These are phyloP conservation scores for Pachydiplax longipennis DNA, from an alignment of 2,888 invertebrate genomes.

Conservation along the genomic window DNA sequence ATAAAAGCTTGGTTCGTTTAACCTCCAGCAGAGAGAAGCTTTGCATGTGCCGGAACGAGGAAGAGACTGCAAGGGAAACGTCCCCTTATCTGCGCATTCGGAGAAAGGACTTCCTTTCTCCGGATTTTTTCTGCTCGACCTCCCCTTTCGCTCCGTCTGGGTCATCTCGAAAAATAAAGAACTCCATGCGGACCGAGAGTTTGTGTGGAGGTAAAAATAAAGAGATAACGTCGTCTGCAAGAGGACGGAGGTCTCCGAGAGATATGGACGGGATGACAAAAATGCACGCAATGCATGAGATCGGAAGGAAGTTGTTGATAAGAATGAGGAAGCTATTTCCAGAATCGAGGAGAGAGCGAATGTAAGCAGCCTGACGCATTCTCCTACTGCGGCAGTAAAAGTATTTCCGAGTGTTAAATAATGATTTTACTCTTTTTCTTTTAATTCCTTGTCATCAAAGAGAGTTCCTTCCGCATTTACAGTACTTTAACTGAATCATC, in stretches of 20 bases:
- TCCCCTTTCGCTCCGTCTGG: neutral
- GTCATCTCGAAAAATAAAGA: neutral
- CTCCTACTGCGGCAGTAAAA: too few relatives aligned
- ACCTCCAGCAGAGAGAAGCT: neutral
- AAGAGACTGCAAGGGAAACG: neutral
- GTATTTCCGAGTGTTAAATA: too few relatives aligned
- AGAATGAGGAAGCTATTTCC: neutral
- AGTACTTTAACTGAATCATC: too few relatives aligned
- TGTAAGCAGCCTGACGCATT: neutral
- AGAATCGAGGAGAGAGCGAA: neutral
- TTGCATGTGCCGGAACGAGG: neutral
- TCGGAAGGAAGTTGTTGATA: neutral
- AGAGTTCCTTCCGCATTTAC: too few relatives aligned
- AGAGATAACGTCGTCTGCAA: neutral
- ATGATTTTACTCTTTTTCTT: too few relatives aligned
- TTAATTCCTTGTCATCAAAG: too few relatives aligned
- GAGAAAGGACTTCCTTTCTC: neutral
- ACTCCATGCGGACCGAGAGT: neutral
- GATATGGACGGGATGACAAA: neutral
- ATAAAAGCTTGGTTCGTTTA: too few relatives aligned
- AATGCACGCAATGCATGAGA: neutral
- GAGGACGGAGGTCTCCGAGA: neutral
- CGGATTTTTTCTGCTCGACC: neutral
- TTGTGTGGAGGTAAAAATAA: neutral
- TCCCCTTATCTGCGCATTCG: neutral